Percentiles rank a stretch among this genome's conserved stretches.
phyloP scores from a whole-genome alignment of 1,140 invertebrate genomes.

The Leptinotarsa defecta region DNA sequence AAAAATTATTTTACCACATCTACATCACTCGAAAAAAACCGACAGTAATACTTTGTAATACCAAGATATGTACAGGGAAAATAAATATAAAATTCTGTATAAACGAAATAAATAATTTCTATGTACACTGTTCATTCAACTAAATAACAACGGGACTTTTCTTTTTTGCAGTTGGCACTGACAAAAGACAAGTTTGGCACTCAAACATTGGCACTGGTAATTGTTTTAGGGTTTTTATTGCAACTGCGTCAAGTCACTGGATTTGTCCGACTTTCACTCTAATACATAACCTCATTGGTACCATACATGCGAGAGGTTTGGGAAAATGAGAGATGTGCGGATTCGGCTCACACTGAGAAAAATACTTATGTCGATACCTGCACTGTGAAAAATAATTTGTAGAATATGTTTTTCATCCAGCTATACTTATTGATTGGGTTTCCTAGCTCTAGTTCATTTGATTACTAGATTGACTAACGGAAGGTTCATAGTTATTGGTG shows the following conservation, averaged over 20 bases:
- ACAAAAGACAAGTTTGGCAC: conserved; percentile 20
- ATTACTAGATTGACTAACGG: no score
- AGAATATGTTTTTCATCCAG: neutral
- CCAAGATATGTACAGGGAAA: conserved; percentile 39
- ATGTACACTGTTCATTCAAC: conserved; percentile 34
- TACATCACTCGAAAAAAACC: conserved; percentile 27
- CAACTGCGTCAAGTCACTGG: conserved; percentile 21
- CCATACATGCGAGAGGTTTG: neutral
- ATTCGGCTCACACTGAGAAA: neutral
- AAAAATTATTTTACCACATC: conserved; percentile 26
- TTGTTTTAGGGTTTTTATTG: conserved; percentile 28
- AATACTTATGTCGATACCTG: neutral
- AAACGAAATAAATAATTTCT: conserved; percentile 38
- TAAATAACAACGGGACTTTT: conserved; percentile 26
- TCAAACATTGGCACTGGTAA: conserved; percentile 21
- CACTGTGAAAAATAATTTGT: neutral
- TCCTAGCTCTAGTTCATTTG: no score
- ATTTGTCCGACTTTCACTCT: conserved; percentile 19
- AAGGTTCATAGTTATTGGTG: no score
- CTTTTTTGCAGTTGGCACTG: conserved; percentile 40
- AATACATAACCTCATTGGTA: neutral
- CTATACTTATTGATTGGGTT: no score
- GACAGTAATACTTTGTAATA: conserved; percentile 36
- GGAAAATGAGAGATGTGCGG: neutral
- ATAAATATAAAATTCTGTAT: conserved; percentile 39